These are phyloP conservation scores for Agelastica alni DNA, from an alignment of 2,888 invertebrate genomes.

Conservation along the genomic window DNA sequence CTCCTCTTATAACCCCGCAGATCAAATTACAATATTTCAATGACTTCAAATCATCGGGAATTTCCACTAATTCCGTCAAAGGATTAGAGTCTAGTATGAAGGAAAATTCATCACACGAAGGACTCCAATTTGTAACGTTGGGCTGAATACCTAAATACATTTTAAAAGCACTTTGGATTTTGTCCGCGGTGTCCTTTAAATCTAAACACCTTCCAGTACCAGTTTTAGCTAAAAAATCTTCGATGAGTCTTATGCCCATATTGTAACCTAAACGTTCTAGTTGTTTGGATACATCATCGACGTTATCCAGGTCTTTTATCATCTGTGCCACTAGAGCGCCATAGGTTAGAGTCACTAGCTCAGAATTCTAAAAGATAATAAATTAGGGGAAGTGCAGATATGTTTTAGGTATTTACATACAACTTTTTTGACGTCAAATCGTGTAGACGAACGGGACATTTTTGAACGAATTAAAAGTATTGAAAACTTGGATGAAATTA, in stretches of 20 bases:
- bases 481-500: too few relatives aligned
- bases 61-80: conserved; percentile 94
- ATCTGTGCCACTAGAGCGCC: conserved; percentile 97
- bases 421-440: conserved; percentile 78
- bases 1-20: conserved; percentile 90
- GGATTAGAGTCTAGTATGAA: conserved; percentile 94
- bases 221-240: conserved; percentile 94
- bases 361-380: conserved; percentile 77
- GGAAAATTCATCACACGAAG: conserved; percentile 95
- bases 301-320: conserved; percentile 93
- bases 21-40: conserved; percentile 92
- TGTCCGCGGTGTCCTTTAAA: conserved; percentile 96
- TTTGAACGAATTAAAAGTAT: too few relatives aligned
- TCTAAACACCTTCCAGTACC: conserved; percentile 90
- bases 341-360: conserved; percentile 95
- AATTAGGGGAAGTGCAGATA: conserved; percentile 4
- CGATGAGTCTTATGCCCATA: conserved; percentile 96
- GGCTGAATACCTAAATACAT: conserved; percentile 92
- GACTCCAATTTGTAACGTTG: conserved; percentile 92
- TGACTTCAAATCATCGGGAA: conserved; percentile 81
- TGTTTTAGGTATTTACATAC: conserved; percentile 57
- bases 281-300: conserved; percentile 97
- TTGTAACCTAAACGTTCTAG: conserved; percentile 95
- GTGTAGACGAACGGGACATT: conserved; percentile 73
- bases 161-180: conserved; percentile 81